A percentile compares a stretch with the other conserved stretches of the same genome.
Evolutionary conservation across 2,113 vertebrate species (phyloP).

Genomic region (Brachirus orientalis): DNA sequence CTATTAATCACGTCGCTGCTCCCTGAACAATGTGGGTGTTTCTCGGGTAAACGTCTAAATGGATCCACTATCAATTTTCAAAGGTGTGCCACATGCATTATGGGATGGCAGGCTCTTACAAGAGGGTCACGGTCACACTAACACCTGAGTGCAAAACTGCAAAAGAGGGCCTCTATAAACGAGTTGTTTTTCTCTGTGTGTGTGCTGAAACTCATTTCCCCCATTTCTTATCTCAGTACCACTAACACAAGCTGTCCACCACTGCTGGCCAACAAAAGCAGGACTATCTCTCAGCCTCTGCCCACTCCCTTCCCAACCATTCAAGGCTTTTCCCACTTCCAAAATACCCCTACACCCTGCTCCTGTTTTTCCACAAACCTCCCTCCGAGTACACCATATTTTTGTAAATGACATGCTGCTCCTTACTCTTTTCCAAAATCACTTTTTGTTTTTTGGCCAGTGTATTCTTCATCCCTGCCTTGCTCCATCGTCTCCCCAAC

Average conservation of each 20-base stretch:
- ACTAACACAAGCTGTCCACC: conserved; percentile 31
- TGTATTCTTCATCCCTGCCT: conserved; percentile 4
- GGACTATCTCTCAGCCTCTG: conserved; percentile 2
- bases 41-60: neutral
- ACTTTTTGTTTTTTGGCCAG: neutral
- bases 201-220: neutral
- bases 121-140: conserved; percentile 17
- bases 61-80: neutral
- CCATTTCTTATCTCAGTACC: conserved; percentile 25
- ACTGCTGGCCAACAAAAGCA: conserved; percentile 32
- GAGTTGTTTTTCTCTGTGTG: neutral
- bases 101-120: conserved; percentile 12
- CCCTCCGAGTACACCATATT: too few relatives aligned
- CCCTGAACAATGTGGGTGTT: neutral
- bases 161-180: neutral
- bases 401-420: too few relatives aligned
- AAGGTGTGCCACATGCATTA: conserved; percentile 12
- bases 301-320: conserved; percentile 10
- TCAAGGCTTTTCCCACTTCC: neutral
- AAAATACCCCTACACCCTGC: neutral
- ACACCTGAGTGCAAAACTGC: too few relatives aligned
- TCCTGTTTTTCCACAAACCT: neutral
- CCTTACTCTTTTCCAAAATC: too few relatives aligned
- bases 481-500: conserved; percentile 2
- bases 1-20: too few relatives aligned